phyloP scores from a whole-genome alignment of 2,797 vertebrate species.

The Mus caroli region DNA sequence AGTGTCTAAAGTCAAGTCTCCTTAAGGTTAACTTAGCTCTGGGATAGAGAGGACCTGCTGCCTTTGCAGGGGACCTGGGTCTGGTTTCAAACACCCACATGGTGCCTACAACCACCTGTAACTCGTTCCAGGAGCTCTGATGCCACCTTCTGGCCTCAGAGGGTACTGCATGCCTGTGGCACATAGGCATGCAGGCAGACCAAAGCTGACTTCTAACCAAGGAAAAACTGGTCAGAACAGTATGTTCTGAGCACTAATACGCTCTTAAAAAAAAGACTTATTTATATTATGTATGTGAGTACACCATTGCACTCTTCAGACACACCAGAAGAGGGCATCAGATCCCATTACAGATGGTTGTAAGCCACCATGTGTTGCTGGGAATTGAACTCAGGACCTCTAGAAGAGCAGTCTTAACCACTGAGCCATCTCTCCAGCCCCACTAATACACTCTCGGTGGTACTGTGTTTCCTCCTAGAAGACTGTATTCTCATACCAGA shows the following conservation, averaged over 20 bases:
- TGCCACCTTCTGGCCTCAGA: not conserved
- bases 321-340: too few relatives aligned
- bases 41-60: too few relatives aligned
- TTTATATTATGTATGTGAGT: too few relatives aligned
- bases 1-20: not conserved
- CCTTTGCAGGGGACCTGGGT: not conserved
- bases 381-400: too few relatives aligned
- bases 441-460: not conserved
- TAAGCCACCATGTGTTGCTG: too few relatives aligned
- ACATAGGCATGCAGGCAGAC: not conserved
- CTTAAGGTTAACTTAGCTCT: not conserved
- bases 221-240: constrained; percentile 4
- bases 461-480: constrained; percentile 2
- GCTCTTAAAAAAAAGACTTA: not conserved
- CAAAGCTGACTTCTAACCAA: constrained; percentile 22
- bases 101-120: not conserved
- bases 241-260: constrained; percentile 1
- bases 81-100: not conserved
- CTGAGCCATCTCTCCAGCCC: too few relatives aligned
- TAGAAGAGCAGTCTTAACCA: too few relatives aligned
- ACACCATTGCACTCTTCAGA: too few relatives aligned
- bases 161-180: too few relatives aligned
- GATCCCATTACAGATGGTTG: too few relatives aligned
- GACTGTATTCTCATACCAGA: not conserved
- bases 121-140: not conserved